Base-by-base conservation (phyloP, 2,797 vertebrate species). In the Phrynocephalus forsythii region DNA sequence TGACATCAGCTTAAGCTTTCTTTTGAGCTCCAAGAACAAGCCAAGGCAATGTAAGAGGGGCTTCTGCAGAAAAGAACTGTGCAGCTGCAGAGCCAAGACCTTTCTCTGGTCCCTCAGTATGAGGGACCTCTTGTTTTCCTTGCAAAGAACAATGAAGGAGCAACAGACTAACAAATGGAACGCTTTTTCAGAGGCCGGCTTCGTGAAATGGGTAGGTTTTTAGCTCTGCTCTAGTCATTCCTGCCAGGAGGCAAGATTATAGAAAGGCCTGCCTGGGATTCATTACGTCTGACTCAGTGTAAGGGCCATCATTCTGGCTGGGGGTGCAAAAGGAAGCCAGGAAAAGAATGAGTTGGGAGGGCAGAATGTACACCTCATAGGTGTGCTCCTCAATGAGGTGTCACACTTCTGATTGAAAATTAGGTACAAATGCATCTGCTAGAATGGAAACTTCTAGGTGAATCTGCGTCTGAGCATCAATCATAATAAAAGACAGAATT, bases 1-100 rank as follows among this genome's bases (percentile, higher is more conserved):
- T 92, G 92, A 94, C 93, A 94, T 90, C 87, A 93, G 52, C 85
- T 89, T 94, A 92, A 92, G 87, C 89, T 93, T 93, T 89, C 81
- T 91, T 93, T 82, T 75, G 84, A 94, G 91, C 87, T 30, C 84
- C 88, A 89, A 78, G 84, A 92, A 48, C 72, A 90, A 94, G 84
- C 91, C 86, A 92, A 87, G 85, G 78, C 88, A 92, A 90, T 92
- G 85, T 87, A 91, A 91, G 92, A 84, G 90, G 88, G 90, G 91
- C 76, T 66, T 93, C 90, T 91, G 86, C 82, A 90, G 91, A 77
- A 69, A 92, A 76, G 87, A 52, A 80, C 88, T 83, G 79, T 88
- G 90, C 92, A 94, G 92, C 93, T 95, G 94, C 86, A 92, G 79
- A 86, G 81, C 81, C 33, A n/a, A 89, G 78, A 90, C 94, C 95